Conservation (phyloP, 2,888 invertebrate genomes). For the Liodrosophila aerea region DNA sequence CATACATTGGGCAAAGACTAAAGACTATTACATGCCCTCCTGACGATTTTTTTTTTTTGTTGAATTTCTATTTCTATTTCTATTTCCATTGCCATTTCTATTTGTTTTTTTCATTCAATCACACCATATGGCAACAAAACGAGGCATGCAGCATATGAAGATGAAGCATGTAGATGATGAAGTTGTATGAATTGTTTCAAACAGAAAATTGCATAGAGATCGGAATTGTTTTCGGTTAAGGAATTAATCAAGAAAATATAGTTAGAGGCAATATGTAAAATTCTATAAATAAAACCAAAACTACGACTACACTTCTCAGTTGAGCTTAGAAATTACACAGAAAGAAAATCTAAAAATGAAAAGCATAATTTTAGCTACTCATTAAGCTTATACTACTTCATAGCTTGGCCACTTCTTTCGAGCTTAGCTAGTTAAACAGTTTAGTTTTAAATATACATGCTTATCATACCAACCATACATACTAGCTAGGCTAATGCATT, state of each 20-base stretch:
- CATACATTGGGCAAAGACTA: conserved; percentile 39
- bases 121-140: conserved; percentile 31
- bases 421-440: too few species aligned
- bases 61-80: conserved; percentile 14
- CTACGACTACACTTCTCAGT: too few species aligned
- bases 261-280: too few species aligned
- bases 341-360: too few species aligned
- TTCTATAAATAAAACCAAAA: too few species aligned
- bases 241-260: background rate
- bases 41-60: conserved; percentile 13
- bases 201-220: background rate
- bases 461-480: background rate
- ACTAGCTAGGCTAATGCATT: background rate
- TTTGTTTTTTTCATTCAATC: conserved; percentile 9
- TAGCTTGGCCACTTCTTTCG: too few species aligned
- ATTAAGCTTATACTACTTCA: too few species aligned
- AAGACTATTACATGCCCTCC: conserved; percentile 45
- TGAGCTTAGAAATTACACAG: too few species aligned
- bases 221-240: too few species aligned
- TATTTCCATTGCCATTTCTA: background rate
- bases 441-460: too few species aligned
- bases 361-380: too few species aligned
- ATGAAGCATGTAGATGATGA: background rate
- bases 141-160: conserved; percentile 14
- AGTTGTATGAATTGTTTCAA: background rate